Percentiles rank a stretch among this genome's conserved stretches.
These are phyloP conservation scores for Hedya salicella DNA, from an alignment of 2,888 invertebrate species.

Conservation along the genomic window DNA sequence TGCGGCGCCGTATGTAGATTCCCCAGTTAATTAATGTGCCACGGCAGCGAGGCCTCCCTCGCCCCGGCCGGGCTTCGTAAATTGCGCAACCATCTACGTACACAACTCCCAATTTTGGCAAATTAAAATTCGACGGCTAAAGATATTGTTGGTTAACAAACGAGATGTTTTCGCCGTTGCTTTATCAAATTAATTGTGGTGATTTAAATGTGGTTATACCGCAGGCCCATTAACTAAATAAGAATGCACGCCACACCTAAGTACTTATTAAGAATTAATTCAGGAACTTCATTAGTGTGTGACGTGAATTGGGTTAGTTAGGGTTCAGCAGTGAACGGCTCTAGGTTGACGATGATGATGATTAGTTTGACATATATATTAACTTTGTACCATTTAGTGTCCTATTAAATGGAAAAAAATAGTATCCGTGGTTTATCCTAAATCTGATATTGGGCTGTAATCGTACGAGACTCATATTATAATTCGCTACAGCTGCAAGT, in stretches of 20 bases:
- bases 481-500: no score
- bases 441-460: no score
- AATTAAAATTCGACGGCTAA: slow-evolving; percentile 70
- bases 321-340: no score
- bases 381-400: no score
- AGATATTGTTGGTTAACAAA: slow-evolving; percentile 53
- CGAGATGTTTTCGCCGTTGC: slow-evolving; percentile 42
- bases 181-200: slow-evolving; percentile 37
- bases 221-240: background rate
- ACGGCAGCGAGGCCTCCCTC: slow-evolving; percentile 77
- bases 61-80: slow-evolving; percentile 74
- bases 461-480: no score
- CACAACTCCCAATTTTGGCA: slow-evolving; percentile 70
- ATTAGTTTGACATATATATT: no score
- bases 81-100: slow-evolving; percentile 79
- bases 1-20: slow-evolving; percentile 82
- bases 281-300: no score
- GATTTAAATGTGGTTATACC: background rate
- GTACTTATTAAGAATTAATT: background rate
- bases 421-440: no score
- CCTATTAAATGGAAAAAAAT: no score
- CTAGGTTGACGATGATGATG: no score
- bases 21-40: slow-evolving; percentile 82
- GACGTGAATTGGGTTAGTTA: no score
- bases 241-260: no score